phyloP scores from a whole-genome alignment of 2,888 invertebrate genomes.

The Tenthredo notha region DNA sequence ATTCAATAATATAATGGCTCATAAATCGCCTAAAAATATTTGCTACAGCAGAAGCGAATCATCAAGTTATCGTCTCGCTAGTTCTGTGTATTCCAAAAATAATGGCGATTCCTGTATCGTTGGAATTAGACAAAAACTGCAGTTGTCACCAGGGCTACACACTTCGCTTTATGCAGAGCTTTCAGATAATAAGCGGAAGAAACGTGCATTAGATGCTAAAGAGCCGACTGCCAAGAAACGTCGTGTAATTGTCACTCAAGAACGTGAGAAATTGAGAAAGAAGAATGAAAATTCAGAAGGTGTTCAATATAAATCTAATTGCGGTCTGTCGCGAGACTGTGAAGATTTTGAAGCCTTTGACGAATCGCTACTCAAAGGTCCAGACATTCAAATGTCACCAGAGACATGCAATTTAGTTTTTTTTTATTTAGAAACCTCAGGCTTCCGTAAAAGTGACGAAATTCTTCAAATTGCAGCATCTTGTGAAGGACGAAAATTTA shows the following conservation, averaged over 20 bases:
- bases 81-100: constrained; percentile 39
- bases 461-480: constrained; percentile 62
- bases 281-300: constrained; percentile 56
- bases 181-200: constrained; percentile 4
- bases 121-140: constrained; percentile 27
- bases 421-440: constrained; percentile 63
- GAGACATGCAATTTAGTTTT: constrained; percentile 57
- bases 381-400: constrained; percentile 3
- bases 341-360: constrained; percentile 18
- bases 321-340: constrained; percentile 54
- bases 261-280: constrained; percentile 50
- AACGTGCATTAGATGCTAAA: constrained; percentile 54
- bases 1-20: background rate
- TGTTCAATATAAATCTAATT: constrained; percentile 59
- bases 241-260: constrained; percentile 47
- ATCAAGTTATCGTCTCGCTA: constrained; percentile 28
- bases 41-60: constrained; percentile 42
- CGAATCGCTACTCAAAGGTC: background rate
- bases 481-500: constrained; percentile 55
- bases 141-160: constrained; percentile 30
- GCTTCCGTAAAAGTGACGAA: constrained; percentile 55
- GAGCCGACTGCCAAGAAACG: constrained; percentile 52
- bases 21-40: background rate
- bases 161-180: constrained; percentile 12
- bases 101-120: constrained; percentile 26